These are phyloP conservation scores for Corythornis vintsioides DNA, from an alignment of 2,113 vertebrate species.

Conservation along the genomic window DNA sequence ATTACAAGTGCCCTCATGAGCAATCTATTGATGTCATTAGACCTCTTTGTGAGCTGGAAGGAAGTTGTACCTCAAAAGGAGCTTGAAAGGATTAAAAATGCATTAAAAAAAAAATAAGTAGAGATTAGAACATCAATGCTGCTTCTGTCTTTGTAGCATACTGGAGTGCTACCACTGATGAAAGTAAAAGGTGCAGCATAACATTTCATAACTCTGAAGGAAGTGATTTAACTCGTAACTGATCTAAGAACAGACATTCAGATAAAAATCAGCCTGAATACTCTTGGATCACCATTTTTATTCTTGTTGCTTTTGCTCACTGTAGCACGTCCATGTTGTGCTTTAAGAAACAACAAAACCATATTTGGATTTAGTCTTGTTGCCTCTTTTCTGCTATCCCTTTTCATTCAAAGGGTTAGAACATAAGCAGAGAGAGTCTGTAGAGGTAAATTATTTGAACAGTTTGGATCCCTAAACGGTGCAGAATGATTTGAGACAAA, in stretches of 20 bases:
- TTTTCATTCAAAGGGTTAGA: background rate
- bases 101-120: background rate
- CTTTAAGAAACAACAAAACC: background rate
- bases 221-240: background rate
- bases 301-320: background rate
- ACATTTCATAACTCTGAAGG: background rate
- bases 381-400: background rate
- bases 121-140: conserved; percentile 14
- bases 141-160: background rate
- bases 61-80: conserved; percentile 47
- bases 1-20: conserved; percentile 28
- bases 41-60: conserved; percentile 34
- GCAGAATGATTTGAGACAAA: background rate
- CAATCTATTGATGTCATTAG: conserved; percentile 36
- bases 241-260: background rate
- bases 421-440: background rate
- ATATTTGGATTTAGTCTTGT: background rate
- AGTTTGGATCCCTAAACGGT: background rate
- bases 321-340: background rate
- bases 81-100: conserved; percentile 39
- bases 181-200: background rate
- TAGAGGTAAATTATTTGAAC: background rate
- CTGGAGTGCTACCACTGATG: background rate
- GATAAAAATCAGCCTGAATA: background rate
- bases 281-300: background rate